Base-by-base conservation (phyloP, 2,113 vertebrate genomes). In the Melospiza melodia region DNA sequence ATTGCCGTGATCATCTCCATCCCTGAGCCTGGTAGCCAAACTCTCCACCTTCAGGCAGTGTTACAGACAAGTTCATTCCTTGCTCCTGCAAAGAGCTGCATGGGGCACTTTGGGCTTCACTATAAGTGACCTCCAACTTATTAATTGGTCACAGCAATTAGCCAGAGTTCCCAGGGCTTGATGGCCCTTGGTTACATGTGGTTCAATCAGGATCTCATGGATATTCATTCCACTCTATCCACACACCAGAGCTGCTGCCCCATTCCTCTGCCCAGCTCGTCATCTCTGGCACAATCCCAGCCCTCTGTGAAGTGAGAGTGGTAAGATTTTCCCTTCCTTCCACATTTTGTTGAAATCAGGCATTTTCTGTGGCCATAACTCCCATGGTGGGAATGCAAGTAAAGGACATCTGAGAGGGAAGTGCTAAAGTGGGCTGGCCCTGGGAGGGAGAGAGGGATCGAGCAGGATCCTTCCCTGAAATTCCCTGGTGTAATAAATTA, bases 131-230 rank as follows among this genome's bases (percentile, higher is more conserved):
- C 75, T 96, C 93, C 93, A 91, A 52, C 55, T 97, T 94, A 93
- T 96, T 97, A 97, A 96, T 94, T 94, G 94, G 71, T 91, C 96
- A 87, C 96, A 97, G 94, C 95, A 98, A 97, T 97, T 97, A 98
- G 93, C 43, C 78, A 62, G 33, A 75, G 71, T 0, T 28, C 91
- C 48, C 69, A 77, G 83, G 86, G 91, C 75, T 89, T 77, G 65
- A 71, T 84, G 69, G 72, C 27, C 66, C 71, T 71, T 33, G 43
- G 54, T 91, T 96, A 68, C 12, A 9, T 24, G 57, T 71, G 54
- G 91, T 78, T 93, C 88, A 94, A n/a, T 96, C 95, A 97, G 71
- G 84, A 68, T 22, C 72, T 93, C 84, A 90, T 90, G 68, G 80
- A 43, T 84, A 94, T 93, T 97, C 93, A 87, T 48, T 6, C 19